Evolutionary conservation across 2,797 vertebrate genomes (phyloP), one percentile per base, ranked within the genome.

Genomic region (Lophura swinhoii): DNA sequence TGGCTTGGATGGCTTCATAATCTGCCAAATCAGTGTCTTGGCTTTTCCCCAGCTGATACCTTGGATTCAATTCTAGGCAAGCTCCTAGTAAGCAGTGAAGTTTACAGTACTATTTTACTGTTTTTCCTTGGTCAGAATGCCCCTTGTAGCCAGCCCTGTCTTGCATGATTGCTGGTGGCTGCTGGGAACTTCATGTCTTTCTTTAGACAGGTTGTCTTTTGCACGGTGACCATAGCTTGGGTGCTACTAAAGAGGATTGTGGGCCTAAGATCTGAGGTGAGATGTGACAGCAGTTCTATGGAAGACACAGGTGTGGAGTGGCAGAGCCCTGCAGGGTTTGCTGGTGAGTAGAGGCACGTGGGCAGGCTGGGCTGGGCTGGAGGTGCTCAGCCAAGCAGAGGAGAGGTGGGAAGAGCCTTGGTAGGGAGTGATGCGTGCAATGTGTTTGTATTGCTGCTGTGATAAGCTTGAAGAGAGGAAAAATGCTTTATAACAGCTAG

Each of bases 341-440:
- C 55, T 56, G 84, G 75, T 33, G 82, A 83, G 75, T 37, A 49
- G 92, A 55, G 51, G 41, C 18, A 35, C 48, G 53, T n/a, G 59
- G 39, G 77, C 33, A 77, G 91, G 81, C 74, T 58, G 3, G 16
- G 46, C 5, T 11, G 1, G 53, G 80, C 60, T 79, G 78, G 10
- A 29, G 41, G 16, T 1, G 10, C 70, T 79, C 64, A 55, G 51
- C 28, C 48, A 10, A 77, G 44, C 60, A 44, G 0, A 2, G 43
- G 51, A 71, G 29, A 58, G 60, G 26, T 39, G 88, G 77, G 31
- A 13, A 66, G 63, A 10, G 12, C 46, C 1, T 5, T 20, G 28
- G 33, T 9, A 0, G 33, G n/a, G 59, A 11, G 63, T 0, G 2
- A 1, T 22, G 29, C 7, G 4, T 1, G 6, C 2, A 6, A 14